Conservation (phyloP, 2,888 invertebrate species). For the Pachycephus smyrnensis region DNA sequence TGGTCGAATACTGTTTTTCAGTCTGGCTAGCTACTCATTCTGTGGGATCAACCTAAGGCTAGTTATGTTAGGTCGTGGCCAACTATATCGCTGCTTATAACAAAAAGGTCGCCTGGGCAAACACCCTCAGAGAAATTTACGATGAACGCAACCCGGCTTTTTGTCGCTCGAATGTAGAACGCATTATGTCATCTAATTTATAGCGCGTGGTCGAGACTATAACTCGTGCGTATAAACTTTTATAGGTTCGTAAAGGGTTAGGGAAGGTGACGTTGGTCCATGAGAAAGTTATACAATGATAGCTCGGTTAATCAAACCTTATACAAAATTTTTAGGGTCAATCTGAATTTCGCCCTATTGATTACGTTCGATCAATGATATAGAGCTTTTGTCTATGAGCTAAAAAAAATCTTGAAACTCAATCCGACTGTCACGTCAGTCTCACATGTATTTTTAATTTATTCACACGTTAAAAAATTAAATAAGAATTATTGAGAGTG, state of each 20-base stretch:
- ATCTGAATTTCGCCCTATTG: neutral
- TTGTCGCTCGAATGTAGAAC: constrained; percentile 32
- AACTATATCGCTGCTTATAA: neutral
- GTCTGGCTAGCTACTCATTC: neutral
- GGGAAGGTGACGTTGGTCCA: neutral
- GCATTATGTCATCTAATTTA: constrained; percentile 42
- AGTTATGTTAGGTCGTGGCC: neutral
- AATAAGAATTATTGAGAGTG: neutral
- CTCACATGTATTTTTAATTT: neutral
- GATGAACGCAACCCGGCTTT: constrained; percentile 13
- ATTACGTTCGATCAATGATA: too few species aligned
- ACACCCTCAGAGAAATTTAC: constrained; percentile 20
- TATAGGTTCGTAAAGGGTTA: constrained; percentile 18
- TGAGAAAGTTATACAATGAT: neutral
- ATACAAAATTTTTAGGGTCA: neutral
- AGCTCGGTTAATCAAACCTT: neutral
- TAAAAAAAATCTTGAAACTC: too few species aligned
- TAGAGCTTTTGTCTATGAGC: too few species aligned
- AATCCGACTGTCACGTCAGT: too few species aligned
- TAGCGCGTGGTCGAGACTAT: constrained; percentile 34
- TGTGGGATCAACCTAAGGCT: neutral
- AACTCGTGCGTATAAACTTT: constrained; percentile 40
- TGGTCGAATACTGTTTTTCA: constrained; percentile 8
- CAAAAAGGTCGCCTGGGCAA: constrained; percentile 18
- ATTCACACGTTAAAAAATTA: neutral